Conservation (phyloP, 2,888 invertebrate species). For the Aphrophora alni region DNA sequence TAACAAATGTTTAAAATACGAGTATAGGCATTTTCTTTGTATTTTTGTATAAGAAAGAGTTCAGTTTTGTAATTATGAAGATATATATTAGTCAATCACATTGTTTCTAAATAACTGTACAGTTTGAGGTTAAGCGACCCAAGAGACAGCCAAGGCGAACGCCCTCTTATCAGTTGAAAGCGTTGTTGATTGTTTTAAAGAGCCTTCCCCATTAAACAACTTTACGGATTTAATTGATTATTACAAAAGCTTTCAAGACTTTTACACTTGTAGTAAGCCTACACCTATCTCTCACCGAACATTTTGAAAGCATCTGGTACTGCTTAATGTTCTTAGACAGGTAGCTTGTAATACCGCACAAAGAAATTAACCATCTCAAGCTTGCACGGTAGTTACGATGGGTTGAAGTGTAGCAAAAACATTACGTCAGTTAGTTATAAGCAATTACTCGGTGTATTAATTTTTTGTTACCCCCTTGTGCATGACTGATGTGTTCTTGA, state of each 20-base stretch:
- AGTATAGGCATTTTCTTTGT: too few species aligned
- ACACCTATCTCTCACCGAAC: neutral
- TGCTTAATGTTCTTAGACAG: too few species aligned
- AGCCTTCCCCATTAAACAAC: neutral
- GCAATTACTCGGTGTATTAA: neutral
- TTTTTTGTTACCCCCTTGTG: neutral
- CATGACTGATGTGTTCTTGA: neutral
- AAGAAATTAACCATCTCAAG: neutral
- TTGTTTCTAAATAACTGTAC: too few species aligned
- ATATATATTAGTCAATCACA: too few species aligned
- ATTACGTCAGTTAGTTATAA: neutral
- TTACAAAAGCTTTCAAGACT: conserved; percentile 2
- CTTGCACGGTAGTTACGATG: neutral
- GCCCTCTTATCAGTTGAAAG: neutral
- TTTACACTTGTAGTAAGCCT: neutral
- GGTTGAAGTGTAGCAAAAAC: neutral
- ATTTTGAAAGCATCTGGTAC: neutral
- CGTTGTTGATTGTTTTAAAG: neutral
- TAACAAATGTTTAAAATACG: too few species aligned
- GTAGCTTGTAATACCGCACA: neutral
- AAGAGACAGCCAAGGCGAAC: neutral
- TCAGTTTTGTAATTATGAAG: too few species aligned
- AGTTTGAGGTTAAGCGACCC: neutral
- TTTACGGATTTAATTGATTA: conserved; percentile 2
- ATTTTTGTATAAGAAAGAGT: too few species aligned